Base-by-base conservation (phyloP, 2,113 vertebrate species). In the Gopherus evgoodei region DNA sequence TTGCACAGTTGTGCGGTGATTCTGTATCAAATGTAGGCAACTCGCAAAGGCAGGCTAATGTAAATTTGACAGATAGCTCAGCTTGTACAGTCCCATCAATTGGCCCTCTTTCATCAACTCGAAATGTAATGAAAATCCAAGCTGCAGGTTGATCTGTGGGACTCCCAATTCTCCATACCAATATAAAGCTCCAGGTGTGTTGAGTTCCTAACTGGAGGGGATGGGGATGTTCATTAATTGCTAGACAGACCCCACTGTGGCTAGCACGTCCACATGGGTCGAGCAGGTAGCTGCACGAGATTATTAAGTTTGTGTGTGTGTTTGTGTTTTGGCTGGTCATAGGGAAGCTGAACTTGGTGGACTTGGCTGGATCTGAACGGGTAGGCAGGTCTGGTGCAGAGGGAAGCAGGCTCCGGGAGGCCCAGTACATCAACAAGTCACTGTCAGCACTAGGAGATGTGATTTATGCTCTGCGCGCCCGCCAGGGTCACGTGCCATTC, bases 321-420 rank as follows among this genome's bases (percentile, higher is more conserved):
- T 42, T 11, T 42, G 59, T 3, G 4, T 5, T 1, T 9, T 16
- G 4, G 90, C 59, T 94, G 22, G 47, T 75, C 35, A 1, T 90
- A 99, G 99, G 99, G 42, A 99, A 99, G 97, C 98, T 99, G 95
- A 99, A 99, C 98, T 97, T 99, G 93, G 99, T 99, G 95, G 99
- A 99, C 96, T 97, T 99, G 98, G 99, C 99, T 0, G 99, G 99
- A 11, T 99, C 99, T 0, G 99, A 99, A 98, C 98, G 99, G 0
- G 99, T 99, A 8, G 98, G 99, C 42, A 99, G 99, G 83, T 99
- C 99, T 0, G 99, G 99, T 0, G 99, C 99, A 0, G 99, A 99
- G 96, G 99, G 99, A 91, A 99, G 98, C 79, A 98, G 99, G 16
- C 98, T 99, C 57, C 97, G 99, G 0, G 99, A 99, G 93, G 99